Evolutionary conservation across 2,888 invertebrate genomes (phyloP).

Genomic region (Lasioglossum marginatum): DNA sequence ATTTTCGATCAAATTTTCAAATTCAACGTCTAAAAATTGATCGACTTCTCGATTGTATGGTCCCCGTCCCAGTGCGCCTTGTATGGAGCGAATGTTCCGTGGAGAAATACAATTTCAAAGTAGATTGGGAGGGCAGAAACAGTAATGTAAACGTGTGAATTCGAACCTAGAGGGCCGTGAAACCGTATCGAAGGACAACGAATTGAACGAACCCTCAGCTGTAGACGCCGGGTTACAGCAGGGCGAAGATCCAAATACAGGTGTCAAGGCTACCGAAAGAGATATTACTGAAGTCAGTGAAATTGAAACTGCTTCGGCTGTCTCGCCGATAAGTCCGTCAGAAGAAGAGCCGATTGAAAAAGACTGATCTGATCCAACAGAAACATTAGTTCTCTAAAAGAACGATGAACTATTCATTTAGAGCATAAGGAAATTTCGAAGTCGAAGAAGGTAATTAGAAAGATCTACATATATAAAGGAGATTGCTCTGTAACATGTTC

Average conservation of each 20-base stretch:
- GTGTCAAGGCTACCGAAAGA: neutral
- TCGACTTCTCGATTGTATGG: neutral
- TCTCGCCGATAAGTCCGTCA: neutral
- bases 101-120: neutral
- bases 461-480: neutral
- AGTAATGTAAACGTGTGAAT: constrained; percentile 5
- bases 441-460: neutral
- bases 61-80: neutral
- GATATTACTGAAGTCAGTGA: neutral
- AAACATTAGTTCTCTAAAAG: neutral
- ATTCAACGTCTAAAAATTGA: neutral
- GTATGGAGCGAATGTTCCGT: neutral
- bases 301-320: neutral
- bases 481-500: neutral
- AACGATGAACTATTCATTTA: neutral
- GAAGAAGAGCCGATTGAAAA: neutral
- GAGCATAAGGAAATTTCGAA: neutral
- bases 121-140: neutral
- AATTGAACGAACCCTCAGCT: neutral
- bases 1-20: neutral
- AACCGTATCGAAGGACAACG: neutral
- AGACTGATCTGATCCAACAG: neutral
- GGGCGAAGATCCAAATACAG: neutral
- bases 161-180: constrained; percentile 36
- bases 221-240: neutral